Percentiles rank a stretch among this genome's conserved stretches.
Evolutionary conservation across 2,888 invertebrate species (phyloP).

Genomic region (Notodonta ziczac): DNA sequence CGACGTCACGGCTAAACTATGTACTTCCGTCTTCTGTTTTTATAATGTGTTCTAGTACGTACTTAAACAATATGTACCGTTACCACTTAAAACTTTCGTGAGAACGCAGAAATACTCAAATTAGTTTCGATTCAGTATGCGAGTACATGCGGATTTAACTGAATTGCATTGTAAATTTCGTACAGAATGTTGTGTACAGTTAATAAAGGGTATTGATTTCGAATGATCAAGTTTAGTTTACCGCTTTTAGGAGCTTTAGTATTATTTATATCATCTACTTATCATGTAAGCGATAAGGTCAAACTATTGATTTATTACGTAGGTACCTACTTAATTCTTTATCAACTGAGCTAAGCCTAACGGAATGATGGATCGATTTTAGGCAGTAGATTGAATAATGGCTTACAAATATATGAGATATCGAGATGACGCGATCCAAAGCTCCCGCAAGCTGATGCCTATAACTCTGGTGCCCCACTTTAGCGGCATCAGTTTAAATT

Average conservation of each 20-base stretch:
- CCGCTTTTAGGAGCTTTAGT: background rate
- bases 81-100: conserved; percentile 57
- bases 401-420: conserved; percentile 1
- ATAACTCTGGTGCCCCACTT: conserved; percentile 51
- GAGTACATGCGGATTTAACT: conserved; percentile 37
- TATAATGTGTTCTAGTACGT: conserved; percentile 44
- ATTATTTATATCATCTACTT: background rate
- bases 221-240: conserved; percentile 8
- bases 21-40: conserved; percentile 55
- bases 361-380: conserved; percentile 6
- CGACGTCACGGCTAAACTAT: conserved; percentile 56
- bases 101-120: conserved; percentile 49
- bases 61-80: conserved; percentile 52
- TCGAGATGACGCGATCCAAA: conserved; percentile 19
- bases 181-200: conserved; percentile 25
- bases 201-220: conserved; percentile 27
- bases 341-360: too few relatives aligned
- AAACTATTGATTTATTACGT: too few relatives aligned
- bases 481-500: conserved; percentile 47
- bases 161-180: conserved; percentile 42
- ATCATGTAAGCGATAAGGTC: too few relatives aligned
- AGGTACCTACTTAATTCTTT: background rate
- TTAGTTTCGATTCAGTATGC: conserved; percentile 43
- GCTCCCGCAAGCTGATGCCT: conserved; percentile 23
- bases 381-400: conserved; percentile 34